phyloP scores from a whole-genome alignment of 1,140 invertebrate species.

The Ladona fulva region DNA sequence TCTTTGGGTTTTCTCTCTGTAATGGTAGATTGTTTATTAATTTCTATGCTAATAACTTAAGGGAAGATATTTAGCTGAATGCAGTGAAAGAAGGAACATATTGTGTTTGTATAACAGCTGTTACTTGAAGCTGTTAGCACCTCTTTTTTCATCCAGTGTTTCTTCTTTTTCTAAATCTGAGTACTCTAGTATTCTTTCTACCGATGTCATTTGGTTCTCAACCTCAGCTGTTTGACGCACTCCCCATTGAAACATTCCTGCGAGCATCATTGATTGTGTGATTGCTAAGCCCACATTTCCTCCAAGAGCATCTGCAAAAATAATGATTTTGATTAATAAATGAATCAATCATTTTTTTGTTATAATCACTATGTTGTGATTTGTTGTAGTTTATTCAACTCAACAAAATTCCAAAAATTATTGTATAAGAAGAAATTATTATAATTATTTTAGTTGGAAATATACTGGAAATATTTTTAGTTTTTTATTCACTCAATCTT shows the following conservation, averaged over 20 bases:
- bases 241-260: constrained; percentile 77
- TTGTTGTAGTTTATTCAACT: too few relatives aligned
- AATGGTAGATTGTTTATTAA: background rate
- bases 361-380: background rate
- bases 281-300: constrained; percentile 73
- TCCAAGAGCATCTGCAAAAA: constrained; percentile 33
- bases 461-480: too few relatives aligned
- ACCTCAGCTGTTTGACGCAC: constrained; percentile 74
- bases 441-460: too few relatives aligned
- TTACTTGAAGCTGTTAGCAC: too few relatives aligned
- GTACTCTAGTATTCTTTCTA: constrained; percentile 69
- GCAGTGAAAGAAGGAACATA: too few relatives aligned
- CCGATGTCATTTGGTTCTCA: constrained; percentile 72
- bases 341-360: background rate
- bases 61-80: too few relatives aligned
- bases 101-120: too few relatives aligned
- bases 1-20: background rate
- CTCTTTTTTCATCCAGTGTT: background rate
- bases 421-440: too few relatives aligned
- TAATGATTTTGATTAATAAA: background rate
- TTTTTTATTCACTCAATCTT: too few relatives aligned
- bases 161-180: constrained; percentile 45
- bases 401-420: too few relatives aligned
- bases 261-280: constrained; percentile 70
- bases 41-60: too few relatives aligned